Conservation (phyloP, 2,113 vertebrate species). For the Sebastes fasciatus region DNA sequence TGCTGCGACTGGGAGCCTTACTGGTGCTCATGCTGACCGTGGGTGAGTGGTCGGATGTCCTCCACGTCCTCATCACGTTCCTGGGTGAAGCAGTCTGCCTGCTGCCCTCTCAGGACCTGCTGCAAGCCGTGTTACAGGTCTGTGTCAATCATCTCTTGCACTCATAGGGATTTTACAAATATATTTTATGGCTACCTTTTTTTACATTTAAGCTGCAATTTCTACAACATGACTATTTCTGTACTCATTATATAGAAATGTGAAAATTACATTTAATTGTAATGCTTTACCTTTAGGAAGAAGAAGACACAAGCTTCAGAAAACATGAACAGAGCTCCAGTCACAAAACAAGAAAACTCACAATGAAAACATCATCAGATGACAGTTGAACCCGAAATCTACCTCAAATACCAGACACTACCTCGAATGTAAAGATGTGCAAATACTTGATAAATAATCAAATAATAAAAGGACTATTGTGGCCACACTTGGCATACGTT, state of each 20-base stretch:
- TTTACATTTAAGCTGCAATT: neutral
- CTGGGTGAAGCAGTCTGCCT: slow-evolving; percentile 89
- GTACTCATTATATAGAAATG: neutral
- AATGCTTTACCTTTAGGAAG: slow-evolving; percentile 56
- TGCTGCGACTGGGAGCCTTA: slow-evolving; percentile 87
- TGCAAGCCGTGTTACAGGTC: slow-evolving; percentile 75
- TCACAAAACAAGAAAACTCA: slow-evolving; percentile 8
- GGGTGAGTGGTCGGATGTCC: slow-evolving; percentile 87
- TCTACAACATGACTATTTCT: neutral
- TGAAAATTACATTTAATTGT: slow-evolving; percentile 9
- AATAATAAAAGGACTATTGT: neutral
- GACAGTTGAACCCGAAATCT: slow-evolving; percentile 2
- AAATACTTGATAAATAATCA: neutral
- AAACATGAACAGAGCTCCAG: slow-evolving; percentile 5
- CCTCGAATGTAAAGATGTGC: neutral
- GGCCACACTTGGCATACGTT: neutral
- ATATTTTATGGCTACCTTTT: neutral
- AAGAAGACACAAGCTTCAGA: slow-evolving; percentile 44
- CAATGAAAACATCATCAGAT: neutral
- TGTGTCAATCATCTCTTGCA: neutral
- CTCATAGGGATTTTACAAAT: neutral
- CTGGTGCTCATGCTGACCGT: slow-evolving; percentile 89
- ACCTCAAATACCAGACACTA: slow-evolving; percentile 5
- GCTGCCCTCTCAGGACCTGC: slow-evolving; percentile 69
- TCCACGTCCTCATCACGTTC: slow-evolving; percentile 84